Evolutionary conservation across 1,140 invertebrate genomes (phyloP).

Genomic region (Monomorium pharaonis): DNA sequence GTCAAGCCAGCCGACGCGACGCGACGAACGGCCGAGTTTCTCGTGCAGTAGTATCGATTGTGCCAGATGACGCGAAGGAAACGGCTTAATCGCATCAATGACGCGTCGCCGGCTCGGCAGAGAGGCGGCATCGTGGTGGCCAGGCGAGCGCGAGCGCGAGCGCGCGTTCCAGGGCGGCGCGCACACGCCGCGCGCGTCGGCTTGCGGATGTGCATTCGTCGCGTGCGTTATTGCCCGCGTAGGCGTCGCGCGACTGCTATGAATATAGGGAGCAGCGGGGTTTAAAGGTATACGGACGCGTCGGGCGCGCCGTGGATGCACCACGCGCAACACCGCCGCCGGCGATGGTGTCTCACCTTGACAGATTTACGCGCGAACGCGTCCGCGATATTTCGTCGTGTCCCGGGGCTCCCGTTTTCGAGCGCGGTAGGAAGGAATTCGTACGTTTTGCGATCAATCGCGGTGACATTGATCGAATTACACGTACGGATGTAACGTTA

Average conservation of each 20-base stretch:
- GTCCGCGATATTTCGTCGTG: slow-evolving; percentile 47
- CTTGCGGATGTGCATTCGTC: slow-evolving; percentile 73
- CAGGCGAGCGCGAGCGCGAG: background rate
- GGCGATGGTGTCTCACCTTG: slow-evolving; percentile 39
- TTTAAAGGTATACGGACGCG: slow-evolving; percentile 71
- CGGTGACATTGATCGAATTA: slow-evolving; percentile 11
- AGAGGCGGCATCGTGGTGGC: background rate
- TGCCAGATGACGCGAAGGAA: slow-evolving; percentile 46
- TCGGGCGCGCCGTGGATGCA: slow-evolving; percentile 23
- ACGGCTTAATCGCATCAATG: slow-evolving; percentile 42
- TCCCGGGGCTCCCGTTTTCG: background rate
- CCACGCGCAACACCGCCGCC: slow-evolving; percentile 25
- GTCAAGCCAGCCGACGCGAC: background rate
- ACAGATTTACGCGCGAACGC: slow-evolving; percentile 73
- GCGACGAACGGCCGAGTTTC: background rate
- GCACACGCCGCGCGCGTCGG: slow-evolving; percentile 48
- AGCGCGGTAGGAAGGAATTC: slow-evolving; percentile 1
- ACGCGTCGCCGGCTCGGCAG: slow-evolving; percentile 17
- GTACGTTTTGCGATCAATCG: slow-evolving; percentile 16
- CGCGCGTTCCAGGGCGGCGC: slow-evolving; percentile 22
- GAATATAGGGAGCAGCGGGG: slow-evolving; percentile 78
- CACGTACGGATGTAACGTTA: background rate
- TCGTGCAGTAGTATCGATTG: slow-evolving; percentile 22
- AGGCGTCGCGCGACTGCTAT: slow-evolving; percentile 69
- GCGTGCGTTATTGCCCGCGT: slow-evolving; percentile 69